A percentile compares a stretch with the other conserved stretches of the same genome.
Evolutionary conservation across 2,113 vertebrate species (phyloP).

Genomic region (Xiphophorus maculatus): DNA sequence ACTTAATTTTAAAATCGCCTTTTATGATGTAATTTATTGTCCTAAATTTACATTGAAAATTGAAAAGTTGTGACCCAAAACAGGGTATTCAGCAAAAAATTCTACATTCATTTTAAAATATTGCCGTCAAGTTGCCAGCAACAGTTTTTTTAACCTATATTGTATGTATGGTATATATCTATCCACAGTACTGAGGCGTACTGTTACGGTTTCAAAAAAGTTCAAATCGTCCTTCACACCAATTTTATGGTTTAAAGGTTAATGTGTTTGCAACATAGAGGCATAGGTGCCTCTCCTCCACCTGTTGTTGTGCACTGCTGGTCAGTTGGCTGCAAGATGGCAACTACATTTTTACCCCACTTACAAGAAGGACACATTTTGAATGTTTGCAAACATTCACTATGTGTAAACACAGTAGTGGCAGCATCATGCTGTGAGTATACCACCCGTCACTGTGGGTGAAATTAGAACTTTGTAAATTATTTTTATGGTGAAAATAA

Average conservation of each 20-base stretch:
- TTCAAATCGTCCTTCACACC: background rate
- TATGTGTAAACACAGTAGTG: background rate
- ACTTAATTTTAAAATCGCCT: background rate
- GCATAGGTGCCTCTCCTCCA: background rate
- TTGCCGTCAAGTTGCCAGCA: background rate
- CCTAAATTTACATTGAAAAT: background rate
- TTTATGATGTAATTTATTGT: background rate
- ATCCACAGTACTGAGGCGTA: background rate
- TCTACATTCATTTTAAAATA: background rate
- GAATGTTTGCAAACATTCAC: background rate
- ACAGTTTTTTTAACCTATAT: background rate
- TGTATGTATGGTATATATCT: background rate
- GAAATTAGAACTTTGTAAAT: too few species aligned
- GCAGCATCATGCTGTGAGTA: background rate
- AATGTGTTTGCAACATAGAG: background rate
- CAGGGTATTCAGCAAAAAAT: background rate
- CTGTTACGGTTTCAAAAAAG: background rate
- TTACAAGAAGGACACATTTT: background rate
- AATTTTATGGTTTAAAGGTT: background rate
- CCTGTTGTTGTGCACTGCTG: background rate
- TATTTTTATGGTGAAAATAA: too few species aligned
- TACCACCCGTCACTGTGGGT: background rate
- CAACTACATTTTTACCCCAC: background rate
- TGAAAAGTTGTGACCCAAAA: background rate
- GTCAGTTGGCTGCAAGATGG: background rate